Evolutionary conservation across 2,888 invertebrate species (phyloP).

Genomic region (Dichetophora obliterata): DNA sequence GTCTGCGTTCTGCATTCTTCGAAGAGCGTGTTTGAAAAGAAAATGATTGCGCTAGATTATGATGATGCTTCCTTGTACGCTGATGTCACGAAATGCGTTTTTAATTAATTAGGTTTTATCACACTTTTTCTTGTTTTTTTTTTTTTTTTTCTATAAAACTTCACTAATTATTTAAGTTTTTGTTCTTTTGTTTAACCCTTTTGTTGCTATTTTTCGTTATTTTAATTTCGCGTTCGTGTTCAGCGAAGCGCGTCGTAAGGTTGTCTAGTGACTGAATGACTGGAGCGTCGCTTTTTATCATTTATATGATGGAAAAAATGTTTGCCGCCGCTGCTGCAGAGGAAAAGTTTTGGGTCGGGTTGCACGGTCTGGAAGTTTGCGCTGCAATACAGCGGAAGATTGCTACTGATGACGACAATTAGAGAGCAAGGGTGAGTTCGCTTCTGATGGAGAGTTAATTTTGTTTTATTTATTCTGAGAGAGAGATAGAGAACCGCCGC

Average conservation of each 20-base stretch:
- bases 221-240: conserved; percentile 6
- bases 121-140: too few relatives aligned
- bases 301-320: conserved; percentile 43
- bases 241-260: conserved; percentile 41
- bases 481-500: not conserved
- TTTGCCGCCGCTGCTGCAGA: conserved; percentile 9
- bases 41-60: too few relatives aligned
- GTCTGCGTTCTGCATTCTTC: conserved; percentile 12
- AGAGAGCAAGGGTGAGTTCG: not conserved
- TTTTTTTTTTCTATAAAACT: not conserved
- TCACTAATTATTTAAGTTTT: not conserved
- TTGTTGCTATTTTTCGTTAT: conserved; percentile 15
- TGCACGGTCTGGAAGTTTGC: conserved; percentile 29
- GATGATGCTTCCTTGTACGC: not conserved
- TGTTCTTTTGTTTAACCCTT: not conserved
- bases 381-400: conserved; percentile 15
- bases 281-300: conserved; percentile 26
- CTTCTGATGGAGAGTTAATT: not conserved
- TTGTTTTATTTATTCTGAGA: not conserved
- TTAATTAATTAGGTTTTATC: not conserved
- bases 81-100: not conserved
- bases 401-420: not conserved
- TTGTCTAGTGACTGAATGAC: conserved; percentile 45
- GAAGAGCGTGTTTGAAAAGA: too few relatives aligned
- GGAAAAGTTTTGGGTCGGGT: too few relatives aligned